These are phyloP conservation scores for Oxyruncus cristatus DNA, from an alignment of 2,113 vertebrate genomes.

Conservation along the genomic window DNA sequence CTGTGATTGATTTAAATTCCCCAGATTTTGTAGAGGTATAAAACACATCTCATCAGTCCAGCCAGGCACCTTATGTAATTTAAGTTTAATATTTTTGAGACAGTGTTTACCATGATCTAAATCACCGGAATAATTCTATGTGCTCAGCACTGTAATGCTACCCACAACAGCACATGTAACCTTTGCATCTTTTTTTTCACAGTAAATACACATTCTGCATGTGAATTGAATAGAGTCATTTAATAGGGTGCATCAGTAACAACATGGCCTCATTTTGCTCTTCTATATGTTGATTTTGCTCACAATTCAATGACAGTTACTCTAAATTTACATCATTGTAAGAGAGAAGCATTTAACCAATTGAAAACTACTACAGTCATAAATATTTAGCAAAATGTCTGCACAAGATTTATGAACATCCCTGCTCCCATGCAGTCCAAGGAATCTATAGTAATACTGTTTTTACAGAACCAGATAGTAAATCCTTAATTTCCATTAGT, in stretches of 20 bases:
- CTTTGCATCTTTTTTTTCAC: neutral
- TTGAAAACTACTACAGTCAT: neutral
- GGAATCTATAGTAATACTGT: neutral
- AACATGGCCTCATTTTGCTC: neutral
- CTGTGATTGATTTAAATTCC: conserved; percentile 20
- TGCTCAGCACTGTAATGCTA: neutral
- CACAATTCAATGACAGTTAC: neutral
- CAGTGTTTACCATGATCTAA: neutral
- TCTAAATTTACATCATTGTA: neutral
- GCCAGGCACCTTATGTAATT: neutral
- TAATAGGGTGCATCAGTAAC: neutral
- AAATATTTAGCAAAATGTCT: neutral
- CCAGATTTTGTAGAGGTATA: neutral
- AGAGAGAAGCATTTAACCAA: neutral
- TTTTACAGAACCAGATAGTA: neutral
- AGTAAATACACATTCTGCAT: neutral
- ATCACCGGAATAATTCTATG: neutral
- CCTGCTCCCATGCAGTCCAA: neutral
- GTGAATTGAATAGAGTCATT: neutral
- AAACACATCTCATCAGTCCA: neutral
- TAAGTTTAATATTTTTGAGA: neutral
- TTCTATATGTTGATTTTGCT: neutral
- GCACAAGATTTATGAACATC: neutral
- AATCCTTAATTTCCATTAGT: neutral
- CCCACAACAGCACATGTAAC: neutral